Conservation (phyloP, 2,888 invertebrate species). For the Mesorhabditis sp. region DNA sequence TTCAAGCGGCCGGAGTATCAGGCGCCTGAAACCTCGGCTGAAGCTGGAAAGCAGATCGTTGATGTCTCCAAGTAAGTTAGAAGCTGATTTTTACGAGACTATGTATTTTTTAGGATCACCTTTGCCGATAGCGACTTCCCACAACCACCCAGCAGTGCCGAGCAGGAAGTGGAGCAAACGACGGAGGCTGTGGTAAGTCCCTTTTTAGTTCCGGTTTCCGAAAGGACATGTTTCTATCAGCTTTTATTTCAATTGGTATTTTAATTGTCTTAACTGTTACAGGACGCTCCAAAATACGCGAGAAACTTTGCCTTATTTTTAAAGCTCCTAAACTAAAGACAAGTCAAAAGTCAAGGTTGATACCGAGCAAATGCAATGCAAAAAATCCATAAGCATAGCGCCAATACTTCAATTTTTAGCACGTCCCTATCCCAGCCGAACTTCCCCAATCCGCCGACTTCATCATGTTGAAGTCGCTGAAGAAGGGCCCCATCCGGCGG, state of each 20-base stretch:
- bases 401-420: neutral
- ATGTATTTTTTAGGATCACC: neutral
- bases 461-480: slow-evolving; percentile 9
- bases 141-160: neutral
- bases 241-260: neutral
- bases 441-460: slow-evolving; percentile 4
- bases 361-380: too few relatives aligned
- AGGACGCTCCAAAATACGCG: too few relatives aligned
- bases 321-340: too few relatives aligned
- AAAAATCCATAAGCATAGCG: too few relatives aligned
- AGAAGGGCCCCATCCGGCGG: slow-evolving; percentile 20
- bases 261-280: too few relatives aligned
- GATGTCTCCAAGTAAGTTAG: neutral
- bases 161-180: neutral
- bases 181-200: neutral
- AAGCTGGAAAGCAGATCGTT: neutral
- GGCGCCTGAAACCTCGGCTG: neutral
- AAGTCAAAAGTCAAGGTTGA: too few relatives aligned
- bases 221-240: too few relatives aligned
- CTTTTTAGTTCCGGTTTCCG: neutral
- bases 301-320: too few relatives aligned
- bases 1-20: slow-evolving; percentile 4
- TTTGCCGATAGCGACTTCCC: slow-evolving; percentile 1
- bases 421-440: neutral
- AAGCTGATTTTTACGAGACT: too few relatives aligned